Conservation (phyloP, 2,797 vertebrate species). For the Sebastes itinus region DNA sequence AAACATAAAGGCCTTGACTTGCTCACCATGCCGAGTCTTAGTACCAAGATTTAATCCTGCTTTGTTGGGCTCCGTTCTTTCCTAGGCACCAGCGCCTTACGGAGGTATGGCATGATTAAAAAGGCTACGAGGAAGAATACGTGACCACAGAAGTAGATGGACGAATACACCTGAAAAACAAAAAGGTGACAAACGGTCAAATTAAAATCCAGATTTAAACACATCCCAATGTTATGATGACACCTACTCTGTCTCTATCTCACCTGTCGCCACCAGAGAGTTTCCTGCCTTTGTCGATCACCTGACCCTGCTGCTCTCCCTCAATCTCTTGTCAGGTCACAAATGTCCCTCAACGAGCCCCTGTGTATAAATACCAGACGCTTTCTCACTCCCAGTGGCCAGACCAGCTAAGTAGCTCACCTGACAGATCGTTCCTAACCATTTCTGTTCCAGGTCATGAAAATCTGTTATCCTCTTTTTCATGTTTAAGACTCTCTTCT, state of each 20-base stretch:
- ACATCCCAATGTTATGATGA: background rate
- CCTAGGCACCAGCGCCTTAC: conserved; percentile 89
- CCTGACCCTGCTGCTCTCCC: background rate
- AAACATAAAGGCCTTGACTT: background rate
- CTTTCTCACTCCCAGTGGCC: background rate
- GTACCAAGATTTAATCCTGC: conserved; percentile 72
- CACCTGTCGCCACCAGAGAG: background rate
- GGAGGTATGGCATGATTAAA: conserved; percentile 88
- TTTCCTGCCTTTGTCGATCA: background rate
- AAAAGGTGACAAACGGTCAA: background rate
- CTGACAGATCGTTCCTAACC: background rate
- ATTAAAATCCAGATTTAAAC: background rate
- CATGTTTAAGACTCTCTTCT: background rate
- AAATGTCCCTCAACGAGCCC: background rate
- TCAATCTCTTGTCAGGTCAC: background rate
- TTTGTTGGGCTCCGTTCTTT: conserved; percentile 79
- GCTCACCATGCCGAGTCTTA: conserved; percentile 58
- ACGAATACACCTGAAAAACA: conserved; percentile 90
- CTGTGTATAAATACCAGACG: background rate
- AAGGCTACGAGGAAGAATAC: conserved; percentile 86
- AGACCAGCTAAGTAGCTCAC: background rate
- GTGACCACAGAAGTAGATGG: conserved; percentile 93
- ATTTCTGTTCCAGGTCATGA: background rate
- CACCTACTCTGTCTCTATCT: background rate
- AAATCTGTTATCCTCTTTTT: background rate